Base-by-base conservation (phyloP, 2,888 invertebrate species). In the Hydropsyche betteni region DNA sequence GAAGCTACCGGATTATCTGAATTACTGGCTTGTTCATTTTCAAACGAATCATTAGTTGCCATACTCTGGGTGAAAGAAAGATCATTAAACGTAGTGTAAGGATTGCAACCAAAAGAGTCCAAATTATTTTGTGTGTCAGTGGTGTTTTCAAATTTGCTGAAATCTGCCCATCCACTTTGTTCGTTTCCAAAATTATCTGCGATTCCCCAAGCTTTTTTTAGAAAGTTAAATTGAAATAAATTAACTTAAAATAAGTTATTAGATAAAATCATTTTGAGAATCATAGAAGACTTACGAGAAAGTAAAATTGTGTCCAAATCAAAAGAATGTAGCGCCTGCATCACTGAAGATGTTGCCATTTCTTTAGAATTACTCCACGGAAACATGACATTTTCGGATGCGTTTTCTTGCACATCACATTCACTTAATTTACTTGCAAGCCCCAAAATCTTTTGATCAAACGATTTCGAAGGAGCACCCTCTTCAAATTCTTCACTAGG, bases 161-260 rank as follows among this genome's bases (percentile, higher is more conserved):
- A 79, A 68, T 79, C 78, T 6, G 79, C 79, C 79, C 79, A 79
- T 10, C 75, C 79, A 16, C 55, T 75, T 58, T 79, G 77, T 5
- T 77, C 74, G 61, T 76, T 61, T 14, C 38, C n/a, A 24, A 74
- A 24, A 51, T 52, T 69, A 34, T 61, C 36, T 10, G 74, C 61
- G 2, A 74, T 75, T 4, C 75, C 77, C 79, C 79, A 79, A n/a
- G 78, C 79, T 78, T 14, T 51, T 5, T 12, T 33, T 4, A 14
- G 7, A 50, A 69, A 36, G 6, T 10, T 36, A 8, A 8, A 64
- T 33, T 64, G 4, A 64, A 64, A 36, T 64, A 12, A 64, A 69
- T 69, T n/a, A 68, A 10, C 12, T 12, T 36, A 33, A 69, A 14
- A 44, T 12, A 24, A 24, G 24, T 24, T 24, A 24, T 24, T 24